These are phyloP conservation scores for Todus mexicanus DNA, from an alignment of 2,797 vertebrate genomes.

Conservation along the genomic window DNA sequence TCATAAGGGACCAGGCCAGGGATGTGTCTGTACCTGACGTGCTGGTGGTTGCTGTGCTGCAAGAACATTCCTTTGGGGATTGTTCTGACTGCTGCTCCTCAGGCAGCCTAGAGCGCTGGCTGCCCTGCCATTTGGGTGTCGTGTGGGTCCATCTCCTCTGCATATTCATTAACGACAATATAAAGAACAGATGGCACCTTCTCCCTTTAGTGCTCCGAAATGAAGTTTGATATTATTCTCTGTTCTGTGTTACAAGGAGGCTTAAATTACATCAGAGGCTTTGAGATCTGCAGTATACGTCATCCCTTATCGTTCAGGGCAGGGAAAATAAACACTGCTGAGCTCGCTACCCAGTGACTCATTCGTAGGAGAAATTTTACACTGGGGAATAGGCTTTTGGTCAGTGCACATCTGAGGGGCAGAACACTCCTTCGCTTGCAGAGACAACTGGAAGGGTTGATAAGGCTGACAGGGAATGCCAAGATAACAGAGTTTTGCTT, in stretches of 20 bases:
- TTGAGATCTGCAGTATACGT: not conserved
- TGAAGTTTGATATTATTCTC: not conserved
- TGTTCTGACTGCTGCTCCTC: not conserved
- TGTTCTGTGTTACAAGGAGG: not conserved
- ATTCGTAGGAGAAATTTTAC: not conserved
- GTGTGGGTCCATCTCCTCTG: not conserved
- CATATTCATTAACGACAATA: not conserved
- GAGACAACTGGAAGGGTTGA: not conserved
- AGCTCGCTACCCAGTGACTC: conserved; percentile 29
- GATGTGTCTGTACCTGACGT: not conserved
- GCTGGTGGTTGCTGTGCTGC: not conserved
- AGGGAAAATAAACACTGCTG: not conserved
- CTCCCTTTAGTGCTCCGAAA: not conserved
- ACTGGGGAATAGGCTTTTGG: not conserved
- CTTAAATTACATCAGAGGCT: conserved; percentile 22
- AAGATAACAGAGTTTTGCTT: not conserved
- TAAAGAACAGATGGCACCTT: not conserved
- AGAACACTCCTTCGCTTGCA: not conserved
- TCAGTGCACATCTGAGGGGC: not conserved
- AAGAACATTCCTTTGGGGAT: not conserved
- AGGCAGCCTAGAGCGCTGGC: fast-evolving
- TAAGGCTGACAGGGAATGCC: not conserved
- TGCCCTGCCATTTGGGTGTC: fast-evolving
- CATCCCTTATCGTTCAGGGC: not conserved
- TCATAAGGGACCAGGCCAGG: not conserved